Evolutionary conservation across 2,113 vertebrate species (phyloP).

Genomic region (Corythaeola cristata): DNA sequence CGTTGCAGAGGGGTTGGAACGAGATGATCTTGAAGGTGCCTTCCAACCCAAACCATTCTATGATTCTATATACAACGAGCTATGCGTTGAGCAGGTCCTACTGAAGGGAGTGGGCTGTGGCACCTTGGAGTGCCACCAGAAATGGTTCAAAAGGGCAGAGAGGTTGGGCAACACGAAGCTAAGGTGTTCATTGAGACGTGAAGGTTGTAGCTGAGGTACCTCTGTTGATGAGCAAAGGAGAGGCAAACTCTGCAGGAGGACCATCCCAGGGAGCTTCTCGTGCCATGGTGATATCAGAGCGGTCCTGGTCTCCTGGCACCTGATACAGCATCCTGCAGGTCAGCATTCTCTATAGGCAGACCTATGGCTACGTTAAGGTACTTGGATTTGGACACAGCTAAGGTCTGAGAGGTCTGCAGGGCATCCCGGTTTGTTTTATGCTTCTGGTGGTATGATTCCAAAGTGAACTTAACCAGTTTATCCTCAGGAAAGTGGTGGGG

Average conservation of each 20-base stretch:
- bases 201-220: not conserved
- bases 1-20: no score
- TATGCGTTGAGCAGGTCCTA: not conserved
- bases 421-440: not conserved
- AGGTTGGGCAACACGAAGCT: not conserved
- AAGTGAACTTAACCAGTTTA: not conserved
- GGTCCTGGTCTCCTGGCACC: not conserved
- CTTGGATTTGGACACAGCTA: not conserved
- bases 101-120: not conserved
- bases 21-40: no score
- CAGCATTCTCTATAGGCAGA: not conserved
- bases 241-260: not conserved
- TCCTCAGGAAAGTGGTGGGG: not conserved
- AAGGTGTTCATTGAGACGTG: not conserved
- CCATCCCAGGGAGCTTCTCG: not conserved
- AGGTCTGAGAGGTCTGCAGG: not conserved
- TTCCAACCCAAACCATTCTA: no score
- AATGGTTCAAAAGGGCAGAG: not conserved
- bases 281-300: rapidly evolving
- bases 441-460: not conserved
- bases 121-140: not conserved
- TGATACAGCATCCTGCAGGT: not conserved
- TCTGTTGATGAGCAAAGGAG: not conserved
- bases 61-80: not conserved
- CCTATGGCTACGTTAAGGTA: not conserved